A percentile compares a stretch with the other conserved stretches of the same genome.
phyloP scores from a whole-genome alignment of 2,888 invertebrate genomes.

The Onthophagus sagittarius region DNA sequence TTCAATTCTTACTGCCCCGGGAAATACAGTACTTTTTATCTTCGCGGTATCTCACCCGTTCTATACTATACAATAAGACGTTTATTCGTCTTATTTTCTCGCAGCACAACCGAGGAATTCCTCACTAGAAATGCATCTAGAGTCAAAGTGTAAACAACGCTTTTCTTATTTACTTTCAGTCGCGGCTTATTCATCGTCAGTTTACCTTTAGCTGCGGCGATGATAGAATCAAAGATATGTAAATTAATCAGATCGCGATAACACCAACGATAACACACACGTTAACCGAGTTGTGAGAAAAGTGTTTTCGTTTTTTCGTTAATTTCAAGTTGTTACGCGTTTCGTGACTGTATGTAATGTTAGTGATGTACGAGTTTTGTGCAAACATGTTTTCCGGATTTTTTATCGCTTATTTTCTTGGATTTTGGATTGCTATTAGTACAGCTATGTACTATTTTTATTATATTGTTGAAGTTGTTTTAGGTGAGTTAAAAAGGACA shows the following conservation, averaged over 20 bases:
- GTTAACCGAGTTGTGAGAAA: not conserved
- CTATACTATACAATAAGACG: not conserved
- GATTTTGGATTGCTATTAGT: conserved; percentile 44
- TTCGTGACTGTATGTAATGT: not conserved
- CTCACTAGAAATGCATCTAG: not conserved
- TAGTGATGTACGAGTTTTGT: conserved; percentile 2
- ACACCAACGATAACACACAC: not conserved
- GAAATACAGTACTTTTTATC: not conserved
- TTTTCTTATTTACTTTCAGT: not conserved
- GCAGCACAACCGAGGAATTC: not conserved
- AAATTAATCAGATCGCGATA: not conserved
- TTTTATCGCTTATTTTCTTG: conserved; percentile 20
- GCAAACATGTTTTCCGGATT: conserved; percentile 39
- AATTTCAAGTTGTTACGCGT: not conserved
- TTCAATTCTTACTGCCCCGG: not conserved
- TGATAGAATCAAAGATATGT: not conserved
- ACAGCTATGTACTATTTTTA: conserved; percentile 18
- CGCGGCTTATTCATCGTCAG: not conserved
- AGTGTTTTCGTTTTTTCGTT: not conserved
- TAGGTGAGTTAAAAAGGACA: conserved; percentile 51
- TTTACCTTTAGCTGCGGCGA: not conserved
- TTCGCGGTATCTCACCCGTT: not conserved
- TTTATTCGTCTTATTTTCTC: not conserved
- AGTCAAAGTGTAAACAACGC: not conserved
- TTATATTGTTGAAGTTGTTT: conserved; percentile 59